Base-by-base conservation (phyloP, 2,113 vertebrate genomes). In the Ctenodactylus gundi region DNA sequence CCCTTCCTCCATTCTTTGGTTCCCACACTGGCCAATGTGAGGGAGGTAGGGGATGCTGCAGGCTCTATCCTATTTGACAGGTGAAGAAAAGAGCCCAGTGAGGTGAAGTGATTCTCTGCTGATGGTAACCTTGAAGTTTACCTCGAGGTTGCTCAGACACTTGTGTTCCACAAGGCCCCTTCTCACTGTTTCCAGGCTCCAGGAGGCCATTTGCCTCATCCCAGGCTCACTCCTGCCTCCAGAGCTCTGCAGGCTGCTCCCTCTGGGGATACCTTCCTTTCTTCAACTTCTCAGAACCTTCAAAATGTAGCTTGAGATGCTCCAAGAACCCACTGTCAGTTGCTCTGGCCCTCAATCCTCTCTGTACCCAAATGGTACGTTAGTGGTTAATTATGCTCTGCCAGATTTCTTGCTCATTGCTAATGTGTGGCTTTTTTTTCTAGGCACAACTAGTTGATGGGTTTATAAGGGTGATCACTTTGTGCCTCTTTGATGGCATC, bases 291-390 rank as follows among this genome's bases (percentile, higher is more conserved):
- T 39, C 9, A 39, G 41, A 23, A 6, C 15, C 62, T 91, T 80
- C 62, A 39, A 51, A 68, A 72, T 0, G 3, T 57, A 84, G n/a
- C 64, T 77, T 64, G 36, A 70, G 90, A 65, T 83, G 14, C 55
- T 88, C 67, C 29, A 77, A 49, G 70, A 51, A 76, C 15, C 21
- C 39, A 49, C 62, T 81, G 10, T 31, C 21, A 65, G 27, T 75
- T 77, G n/a, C 57, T 62, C 13, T 12, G 53, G 20, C 11, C 53
- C 41, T 77, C 65, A 8, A n/a, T 86, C 67, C 44, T 88, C 31
- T 84, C 77, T 75, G 89, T 90, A 90, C 88, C 57, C 6, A 25
- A 92, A 60, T 46, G 73, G 53, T 72, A 68, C 49, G 41, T 95
- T 77, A 64, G 57, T 57, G 55, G 27, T 83, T 94, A 62, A 83